A percentile compares a stretch with the other conserved stretches of the same genome.
Conservation (phyloP, 1,140 invertebrate genomes). For the Drosophila bifasciata region DNA sequence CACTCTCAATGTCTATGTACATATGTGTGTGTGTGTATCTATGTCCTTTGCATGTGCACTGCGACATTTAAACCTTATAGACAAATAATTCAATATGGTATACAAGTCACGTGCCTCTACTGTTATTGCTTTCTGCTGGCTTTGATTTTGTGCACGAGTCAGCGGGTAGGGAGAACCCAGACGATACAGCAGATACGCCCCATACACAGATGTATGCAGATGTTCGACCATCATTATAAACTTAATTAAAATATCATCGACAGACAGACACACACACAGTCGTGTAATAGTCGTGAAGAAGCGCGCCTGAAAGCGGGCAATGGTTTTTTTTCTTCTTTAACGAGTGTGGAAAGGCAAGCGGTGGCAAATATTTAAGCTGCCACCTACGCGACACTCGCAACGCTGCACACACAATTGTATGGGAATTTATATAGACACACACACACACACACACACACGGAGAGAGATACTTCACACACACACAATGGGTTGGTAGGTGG, state of each 20-base stretch:
- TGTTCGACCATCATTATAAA: conserved; percentile 60
- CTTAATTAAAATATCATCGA: conserved; percentile 76
- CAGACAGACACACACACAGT: conserved; percentile 11
- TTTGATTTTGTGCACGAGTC: conserved; percentile 65
- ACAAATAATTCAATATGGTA: conserved; percentile 74
- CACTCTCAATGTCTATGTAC: background rate
- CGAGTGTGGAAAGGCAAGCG: conserved; percentile 30
- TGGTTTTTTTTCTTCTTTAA: conserved; percentile 37
- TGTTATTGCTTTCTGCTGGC: conserved; percentile 71
- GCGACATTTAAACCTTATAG: conserved; percentile 60
- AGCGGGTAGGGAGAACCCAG: background rate
- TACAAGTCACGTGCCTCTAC: conserved; percentile 70
- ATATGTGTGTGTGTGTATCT: conserved; percentile 16
- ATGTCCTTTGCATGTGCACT: conserved; percentile 28
- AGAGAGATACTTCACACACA: conserved; percentile 1
- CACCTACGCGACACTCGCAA: conserved; percentile 21
- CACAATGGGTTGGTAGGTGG: too few species aligned
- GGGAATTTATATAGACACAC: conserved; percentile 43
- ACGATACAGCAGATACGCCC: conserved; percentile 48
- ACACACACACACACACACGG: conserved; percentile 11
- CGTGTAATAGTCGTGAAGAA: conserved; percentile 44
- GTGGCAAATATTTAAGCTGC: conserved; percentile 43
- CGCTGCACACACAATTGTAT: conserved; percentile 31
- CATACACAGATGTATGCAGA: conserved; percentile 2
- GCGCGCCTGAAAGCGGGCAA: conserved; percentile 44